A percentile compares a stretch with the other conserved stretches of the same genome.
Evolutionary conservation across 2,888 invertebrate species (phyloP).

Genomic region (Apamea sordens): DNA sequence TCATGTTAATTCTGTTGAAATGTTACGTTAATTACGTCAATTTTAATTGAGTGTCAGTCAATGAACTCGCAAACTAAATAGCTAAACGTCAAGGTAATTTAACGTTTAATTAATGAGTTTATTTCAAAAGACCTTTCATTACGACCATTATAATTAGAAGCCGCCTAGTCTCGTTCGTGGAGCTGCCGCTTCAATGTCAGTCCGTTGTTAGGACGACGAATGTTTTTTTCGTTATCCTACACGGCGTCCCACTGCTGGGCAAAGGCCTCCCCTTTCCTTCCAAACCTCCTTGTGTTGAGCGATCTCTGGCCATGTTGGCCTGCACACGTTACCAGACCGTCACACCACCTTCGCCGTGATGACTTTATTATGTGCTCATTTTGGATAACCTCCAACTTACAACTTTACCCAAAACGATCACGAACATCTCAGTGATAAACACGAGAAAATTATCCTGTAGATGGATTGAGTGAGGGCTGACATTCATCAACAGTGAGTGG

Average conservation of each 20-base stretch:
- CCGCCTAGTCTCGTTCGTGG: background rate
- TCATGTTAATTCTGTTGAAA: slow-evolving; percentile 8
- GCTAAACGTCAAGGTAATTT: slow-evolving; percentile 17
- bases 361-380: background rate
- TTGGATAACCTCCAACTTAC: too few relatives aligned
- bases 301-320: background rate
- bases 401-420: background rate
- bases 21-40: slow-evolving; percentile 19
- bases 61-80: slow-evolving; percentile 8
- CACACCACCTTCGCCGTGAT: background rate
- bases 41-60: slow-evolving; percentile 17
- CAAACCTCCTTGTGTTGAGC: background rate
- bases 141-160: slow-evolving; percentile 11
- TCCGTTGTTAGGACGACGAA: background rate
- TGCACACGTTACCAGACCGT: background rate
- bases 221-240: background rate
- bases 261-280: background rate
- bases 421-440: background rate
- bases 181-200: background rate
- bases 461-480: background rate
- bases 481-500: too few relatives aligned
- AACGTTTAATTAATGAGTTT: slow-evolving; percentile 13
- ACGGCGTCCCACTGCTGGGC: background rate
- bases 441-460: background rate
- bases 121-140: slow-evolving; percentile 16